A percentile compares a stretch with the other conserved stretches of the same genome.
These are phyloP conservation scores for Drosophila pseudoobscura DNA, from an alignment of 1,140 invertebrate genomes.

Conservation along the genomic window DNA sequence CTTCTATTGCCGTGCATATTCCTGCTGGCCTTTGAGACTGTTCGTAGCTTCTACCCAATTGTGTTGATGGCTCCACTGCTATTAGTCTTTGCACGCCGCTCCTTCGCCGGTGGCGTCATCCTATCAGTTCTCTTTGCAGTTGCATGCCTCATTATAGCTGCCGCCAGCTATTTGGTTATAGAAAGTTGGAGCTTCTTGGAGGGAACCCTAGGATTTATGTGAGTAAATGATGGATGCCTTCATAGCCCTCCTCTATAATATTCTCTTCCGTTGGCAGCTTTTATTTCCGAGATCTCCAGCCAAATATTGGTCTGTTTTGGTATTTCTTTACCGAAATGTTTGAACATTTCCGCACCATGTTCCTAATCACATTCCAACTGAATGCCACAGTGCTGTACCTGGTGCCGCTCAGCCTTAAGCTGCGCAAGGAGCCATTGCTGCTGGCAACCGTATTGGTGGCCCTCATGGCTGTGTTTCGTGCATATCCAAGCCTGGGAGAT, in stretches of 20 bases:
- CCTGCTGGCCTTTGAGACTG: constrained; percentile 89
- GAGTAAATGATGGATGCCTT: constrained; percentile 81
- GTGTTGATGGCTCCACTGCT: constrained; percentile 92
- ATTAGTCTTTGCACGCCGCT: constrained; percentile 84
- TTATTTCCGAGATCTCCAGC: constrained; percentile 95
- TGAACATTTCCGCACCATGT: constrained; percentile 97
- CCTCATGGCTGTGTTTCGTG: constrained; percentile 96
- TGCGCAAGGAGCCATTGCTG: constrained; percentile 94
- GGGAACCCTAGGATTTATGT: constrained; percentile 94
- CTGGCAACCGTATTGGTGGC: constrained; percentile 93
- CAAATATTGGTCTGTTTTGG: constrained; percentile 99
- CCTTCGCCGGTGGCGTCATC: constrained; percentile 34
- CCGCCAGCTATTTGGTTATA: constrained; percentile 59
- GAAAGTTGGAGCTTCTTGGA: constrained; percentile 90
- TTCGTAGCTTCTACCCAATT: constrained; percentile 94
- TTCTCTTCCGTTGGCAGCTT: constrained; percentile 84
- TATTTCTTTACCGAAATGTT: constrained; percentile 99
- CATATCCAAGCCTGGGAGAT: constrained; percentile 98
- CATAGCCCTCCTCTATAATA: not conserved
- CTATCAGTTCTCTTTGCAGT: constrained; percentile 78
- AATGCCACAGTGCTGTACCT: constrained; percentile 96
- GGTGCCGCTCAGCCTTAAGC: constrained; percentile 92
- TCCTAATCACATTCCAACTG: constrained; percentile 98
- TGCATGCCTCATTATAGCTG: constrained; percentile 58
- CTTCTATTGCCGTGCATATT: constrained; percentile 86